Evolutionary conservation across 2,113 vertebrate genomes (phyloP), one percentile per base, ranked within the genome.

Genomic region (Pelobates fuscus): DNA sequence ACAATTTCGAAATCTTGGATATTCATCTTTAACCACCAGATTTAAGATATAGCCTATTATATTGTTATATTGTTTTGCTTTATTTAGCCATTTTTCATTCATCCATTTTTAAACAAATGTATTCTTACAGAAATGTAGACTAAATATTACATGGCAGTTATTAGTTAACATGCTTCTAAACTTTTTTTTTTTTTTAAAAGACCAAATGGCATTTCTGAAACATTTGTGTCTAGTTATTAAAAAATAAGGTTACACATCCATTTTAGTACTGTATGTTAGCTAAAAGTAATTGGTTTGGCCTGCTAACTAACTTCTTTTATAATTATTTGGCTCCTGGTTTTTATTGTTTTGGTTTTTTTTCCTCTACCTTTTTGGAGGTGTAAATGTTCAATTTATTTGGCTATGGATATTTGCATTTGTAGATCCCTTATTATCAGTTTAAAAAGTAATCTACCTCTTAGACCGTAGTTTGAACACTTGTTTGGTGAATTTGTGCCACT

Each of bases 371-470:
- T 81, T 79, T 49, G n/a, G 57, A 23, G 27, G 78, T 59, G 25
- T 70, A 78, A 78, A 37, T 77, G 78, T 58, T 70, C 61, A 78
- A 82, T 77, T 75, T 78, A 83, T 84, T 85, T 82, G 71, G 58
- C 86, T 81, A 80, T 44, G 79, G 78, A 70, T 81, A 79, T 73
- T 80, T 85, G 84, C 83, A 84, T 84, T 82, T 78, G 78, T 80
- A 52, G 80, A 83, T 60, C 78, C 83, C 52, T 20, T 85, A 77
- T 84, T 84, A 83, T 86, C 78, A 80, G 88, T 86, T 85, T 88
- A 82, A 89, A 89, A 90, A 91, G 85, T 89, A 89, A 92, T 93
- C 92, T 93, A 94, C 91, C 93, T 93, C 92, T 92, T 88, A 83
- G 86, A 90, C 84, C 89, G 86, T 91, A 90, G 89, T 84, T 89